Evolutionary conservation across 2,888 invertebrate genomes (phyloP).

Genomic region (Drosophila formosana): DNA sequence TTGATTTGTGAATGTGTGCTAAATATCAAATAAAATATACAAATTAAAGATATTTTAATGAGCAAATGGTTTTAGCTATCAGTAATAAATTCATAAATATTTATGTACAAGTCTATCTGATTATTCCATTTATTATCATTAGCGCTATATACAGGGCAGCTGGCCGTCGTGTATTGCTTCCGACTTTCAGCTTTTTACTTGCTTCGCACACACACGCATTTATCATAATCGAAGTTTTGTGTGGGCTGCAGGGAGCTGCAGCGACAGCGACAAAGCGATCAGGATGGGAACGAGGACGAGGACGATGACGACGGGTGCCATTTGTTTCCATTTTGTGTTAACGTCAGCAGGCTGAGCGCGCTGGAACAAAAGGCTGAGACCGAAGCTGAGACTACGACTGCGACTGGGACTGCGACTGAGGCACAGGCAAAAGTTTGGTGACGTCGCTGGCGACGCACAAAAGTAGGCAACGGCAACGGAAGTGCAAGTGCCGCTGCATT

Average conservation of each 20-base stretch:
- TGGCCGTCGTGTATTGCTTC: constrained; percentile 9
- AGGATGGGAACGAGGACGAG: background rate
- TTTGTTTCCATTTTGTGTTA: constrained; percentile 79
- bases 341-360: constrained; percentile 73
- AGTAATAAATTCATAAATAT: background rate
- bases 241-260: constrained; percentile 23
- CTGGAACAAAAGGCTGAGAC: constrained; percentile 63
- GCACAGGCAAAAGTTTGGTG: constrained; percentile 67
- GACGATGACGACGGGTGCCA: constrained; percentile 54
- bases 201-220: constrained; percentile 46
- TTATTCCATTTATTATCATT: background rate
- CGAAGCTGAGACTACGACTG: background rate
- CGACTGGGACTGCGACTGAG: constrained; percentile 20
- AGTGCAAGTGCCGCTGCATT: constrained; percentile 80
- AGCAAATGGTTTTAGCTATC: too few species aligned
- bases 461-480: constrained; percentile 76
- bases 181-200: constrained; percentile 7
- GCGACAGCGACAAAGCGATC: constrained; percentile 1
- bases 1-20: too few species aligned
- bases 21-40: background rate
- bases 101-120: background rate
- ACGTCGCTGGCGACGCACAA: constrained; percentile 53
- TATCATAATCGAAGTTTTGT: constrained; percentile 77
- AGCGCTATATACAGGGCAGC: constrained; percentile 8
- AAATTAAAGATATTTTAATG: too few species aligned